Percentiles rank a stretch among this genome's conserved stretches.
These are phyloP conservation scores for Troides aeacus DNA, from an alignment of 2,888 invertebrate genomes.

Conservation along the genomic window DNA sequence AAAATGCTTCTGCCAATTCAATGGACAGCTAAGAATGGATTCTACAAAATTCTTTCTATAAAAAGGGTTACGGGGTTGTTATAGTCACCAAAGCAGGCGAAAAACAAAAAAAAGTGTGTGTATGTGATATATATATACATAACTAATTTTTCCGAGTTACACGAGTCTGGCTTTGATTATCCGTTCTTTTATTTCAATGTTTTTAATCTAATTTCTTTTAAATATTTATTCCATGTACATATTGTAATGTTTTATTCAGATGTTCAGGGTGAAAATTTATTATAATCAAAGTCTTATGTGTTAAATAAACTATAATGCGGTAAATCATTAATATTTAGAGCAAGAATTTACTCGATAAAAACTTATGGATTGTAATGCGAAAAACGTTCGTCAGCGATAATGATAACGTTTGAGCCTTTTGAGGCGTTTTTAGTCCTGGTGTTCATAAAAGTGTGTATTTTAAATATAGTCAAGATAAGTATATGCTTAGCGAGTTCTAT, in stretches of 20 bases:
- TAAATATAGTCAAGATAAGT: slow-evolving; percentile 22
- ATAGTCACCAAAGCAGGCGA: too few relatives aligned
- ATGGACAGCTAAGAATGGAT: too few relatives aligned
- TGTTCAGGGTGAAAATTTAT: neutral
- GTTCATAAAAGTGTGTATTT: slow-evolving; percentile 22
- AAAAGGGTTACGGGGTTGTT: too few relatives aligned
- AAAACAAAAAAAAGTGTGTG: too few relatives aligned
- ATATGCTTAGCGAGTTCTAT: slow-evolving; percentile 13
- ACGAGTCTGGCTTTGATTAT: too few relatives aligned
- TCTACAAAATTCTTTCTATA: too few relatives aligned
- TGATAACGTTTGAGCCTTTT: slow-evolving; percentile 20
- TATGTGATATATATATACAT: too few relatives aligned
- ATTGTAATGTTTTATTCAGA: neutral
- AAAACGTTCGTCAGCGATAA: slow-evolving; percentile 13
- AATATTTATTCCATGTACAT: too few relatives aligned
- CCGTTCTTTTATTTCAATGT: too few relatives aligned
- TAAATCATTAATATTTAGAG: neutral
- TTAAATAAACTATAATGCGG: neutral
- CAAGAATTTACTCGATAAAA: neutral
- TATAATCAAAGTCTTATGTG: neutral
- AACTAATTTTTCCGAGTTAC: too few relatives aligned
- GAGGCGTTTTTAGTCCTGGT: slow-evolving; percentile 17
- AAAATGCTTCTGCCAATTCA: too few relatives aligned
- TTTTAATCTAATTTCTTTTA: too few relatives aligned
- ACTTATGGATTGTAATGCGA: slow-evolving; percentile 14